Conservation (phyloP, 1,140 invertebrate species). For the Drosophila neocordata region DNA sequence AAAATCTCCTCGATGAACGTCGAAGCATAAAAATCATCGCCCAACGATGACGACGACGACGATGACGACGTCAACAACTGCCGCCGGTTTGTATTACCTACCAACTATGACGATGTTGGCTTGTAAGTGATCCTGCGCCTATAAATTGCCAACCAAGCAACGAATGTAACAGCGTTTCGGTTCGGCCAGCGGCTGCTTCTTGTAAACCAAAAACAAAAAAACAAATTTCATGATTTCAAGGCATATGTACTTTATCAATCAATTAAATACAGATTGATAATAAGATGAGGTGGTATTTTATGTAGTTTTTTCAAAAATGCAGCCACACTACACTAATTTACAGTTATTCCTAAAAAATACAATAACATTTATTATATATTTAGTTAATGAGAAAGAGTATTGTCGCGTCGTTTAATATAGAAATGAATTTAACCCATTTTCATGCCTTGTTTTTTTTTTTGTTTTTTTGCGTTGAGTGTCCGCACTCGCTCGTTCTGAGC, state of each 20-base stretch:
- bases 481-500: slow-evolving; percentile 16
- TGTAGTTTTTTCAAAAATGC: too few relatives aligned
- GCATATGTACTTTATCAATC: slow-evolving; percentile 39
- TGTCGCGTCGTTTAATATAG: background rate
- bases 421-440: background rate
- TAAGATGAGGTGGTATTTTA: background rate
- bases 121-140: slow-evolving; percentile 77
- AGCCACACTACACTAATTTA: too few relatives aligned
- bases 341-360: too few relatives aligned
- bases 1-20: slow-evolving; percentile 48
- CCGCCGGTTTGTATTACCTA: slow-evolving; percentile 77
- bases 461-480: slow-evolving; percentile 56
- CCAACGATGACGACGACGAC: slow-evolving; percentile 19
- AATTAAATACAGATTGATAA: background rate
- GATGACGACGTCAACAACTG: slow-evolving; percentile 33
- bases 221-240: slow-evolving; percentile 15
- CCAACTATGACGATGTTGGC: slow-evolving; percentile 64
- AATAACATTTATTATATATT: too few relatives aligned
- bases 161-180: slow-evolving; percentile 25
- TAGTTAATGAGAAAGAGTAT: too few relatives aligned
- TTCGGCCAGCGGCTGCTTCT: slow-evolving; percentile 71
- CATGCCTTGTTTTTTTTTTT: slow-evolving; percentile 15
- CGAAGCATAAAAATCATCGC: slow-evolving; percentile 52
- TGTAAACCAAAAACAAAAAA: slow-evolving; percentile 48
- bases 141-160: slow-evolving; percentile 76